A percentile compares a stretch with the other conserved stretches of the same genome.
phyloP scores from a whole-genome alignment of 2,888 invertebrate genomes.

The Drosophila ustulata region DNA sequence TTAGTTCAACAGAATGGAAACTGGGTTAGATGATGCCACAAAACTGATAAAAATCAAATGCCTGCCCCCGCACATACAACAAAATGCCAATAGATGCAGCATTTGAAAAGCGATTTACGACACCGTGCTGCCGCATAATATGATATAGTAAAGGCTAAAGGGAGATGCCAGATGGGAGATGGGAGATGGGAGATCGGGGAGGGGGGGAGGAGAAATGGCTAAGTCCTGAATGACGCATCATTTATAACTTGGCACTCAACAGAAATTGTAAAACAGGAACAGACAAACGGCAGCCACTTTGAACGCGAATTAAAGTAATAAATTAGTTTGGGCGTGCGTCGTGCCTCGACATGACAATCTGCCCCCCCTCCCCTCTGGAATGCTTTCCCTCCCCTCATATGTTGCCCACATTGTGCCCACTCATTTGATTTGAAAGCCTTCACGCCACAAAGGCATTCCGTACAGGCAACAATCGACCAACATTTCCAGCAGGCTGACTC shows the following conservation, averaged over 20 bases:
- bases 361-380: background rate
- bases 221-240: slow-evolving; percentile 66
- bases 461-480: slow-evolving; percentile 42
- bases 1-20: slow-evolving; percentile 63
- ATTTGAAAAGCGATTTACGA: slow-evolving; percentile 75
- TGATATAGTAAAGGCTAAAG: slow-evolving; percentile 51
- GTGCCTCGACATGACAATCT: slow-evolving; percentile 47
- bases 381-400: slow-evolving; percentile 15
- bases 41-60: slow-evolving; percentile 63
- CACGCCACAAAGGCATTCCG: slow-evolving; percentile 68
- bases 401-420: slow-evolving; percentile 59
- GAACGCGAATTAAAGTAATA: slow-evolving; percentile 73
- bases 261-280: slow-evolving; percentile 70
- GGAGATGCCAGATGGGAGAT: background rate
- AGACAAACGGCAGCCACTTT: slow-evolving; percentile 72
- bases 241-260: slow-evolving; percentile 73
- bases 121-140: slow-evolving; percentile 73
- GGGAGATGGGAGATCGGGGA: too few species aligned
- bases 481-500: slow-evolving; percentile 59
- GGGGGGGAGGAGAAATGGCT: slow-evolving; percentile 6
- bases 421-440: slow-evolving; percentile 75
- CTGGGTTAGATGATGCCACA: slow-evolving; percentile 65
- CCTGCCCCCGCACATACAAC: slow-evolving; percentile 10
- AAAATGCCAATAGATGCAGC: slow-evolving; percentile 69
- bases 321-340: slow-evolving; percentile 64